Evolutionary conservation across 2,888 invertebrate species (phyloP).

Genomic region (Yponomeuta cagnagella): DNA sequence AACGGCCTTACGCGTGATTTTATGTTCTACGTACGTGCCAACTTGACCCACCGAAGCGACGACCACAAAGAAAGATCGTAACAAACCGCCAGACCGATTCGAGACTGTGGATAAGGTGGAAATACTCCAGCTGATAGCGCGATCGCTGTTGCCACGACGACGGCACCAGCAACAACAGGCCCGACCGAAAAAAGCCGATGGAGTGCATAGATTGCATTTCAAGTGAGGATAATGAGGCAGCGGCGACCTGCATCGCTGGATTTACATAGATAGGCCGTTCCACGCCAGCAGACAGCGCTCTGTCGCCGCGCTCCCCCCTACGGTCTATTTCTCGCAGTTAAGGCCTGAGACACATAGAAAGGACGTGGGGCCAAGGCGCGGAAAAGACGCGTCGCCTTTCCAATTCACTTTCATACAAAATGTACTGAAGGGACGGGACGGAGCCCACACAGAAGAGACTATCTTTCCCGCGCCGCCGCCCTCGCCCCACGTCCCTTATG

Average conservation of each 20-base stretch:
- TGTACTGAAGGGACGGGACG: too few relatives aligned
- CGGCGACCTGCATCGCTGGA: constrained; percentile 45
- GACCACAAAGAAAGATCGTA: background rate
- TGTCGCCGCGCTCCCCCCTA: constrained; percentile 8
- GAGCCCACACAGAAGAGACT: too few relatives aligned
- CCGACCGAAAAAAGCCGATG: constrained; percentile 63
- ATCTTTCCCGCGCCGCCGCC: background rate
- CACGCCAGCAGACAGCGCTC: constrained; percentile 11
- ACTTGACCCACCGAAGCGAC: background rate
- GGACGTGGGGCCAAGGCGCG: too few relatives aligned
- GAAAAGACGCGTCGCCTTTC: too few relatives aligned
- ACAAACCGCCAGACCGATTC: background rate
- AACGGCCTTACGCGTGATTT: too few relatives aligned
- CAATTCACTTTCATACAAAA: too few relatives aligned
- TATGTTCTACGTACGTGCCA: too few relatives aligned
- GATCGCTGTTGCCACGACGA: constrained; percentile 53
- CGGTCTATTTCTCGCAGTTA: too few relatives aligned
- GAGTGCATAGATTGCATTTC: constrained; percentile 71
- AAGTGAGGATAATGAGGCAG: constrained; percentile 59
- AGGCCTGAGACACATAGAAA: too few relatives aligned
- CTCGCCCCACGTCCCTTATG: background rate
- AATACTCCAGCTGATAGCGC: constrained; percentile 26
- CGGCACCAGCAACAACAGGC: constrained; percentile 48
- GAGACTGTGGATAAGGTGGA: constrained; percentile 1
- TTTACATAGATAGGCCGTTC: constrained; percentile 61